Conservation (phyloP, 2,888 invertebrate genomes). For the Polyommatus iphigenia region DNA sequence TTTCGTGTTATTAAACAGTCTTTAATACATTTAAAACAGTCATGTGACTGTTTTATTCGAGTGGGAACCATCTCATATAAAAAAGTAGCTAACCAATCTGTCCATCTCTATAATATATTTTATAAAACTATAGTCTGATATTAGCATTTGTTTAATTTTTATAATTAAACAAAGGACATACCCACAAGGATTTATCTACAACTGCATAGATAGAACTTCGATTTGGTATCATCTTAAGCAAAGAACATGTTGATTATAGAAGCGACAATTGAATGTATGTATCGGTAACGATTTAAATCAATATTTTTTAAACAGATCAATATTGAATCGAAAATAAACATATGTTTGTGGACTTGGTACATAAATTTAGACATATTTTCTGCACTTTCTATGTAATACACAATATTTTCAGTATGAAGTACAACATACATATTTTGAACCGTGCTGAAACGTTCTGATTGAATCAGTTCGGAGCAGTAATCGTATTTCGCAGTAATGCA, state of each 20-base stretch:
- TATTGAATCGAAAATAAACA: no score
- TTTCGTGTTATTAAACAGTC: neutral
- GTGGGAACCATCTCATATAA: neutral
- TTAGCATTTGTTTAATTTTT: neutral
- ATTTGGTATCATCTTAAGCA: no score
- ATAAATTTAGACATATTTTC: no score
- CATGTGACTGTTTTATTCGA: neutral
- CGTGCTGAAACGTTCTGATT: neutral
- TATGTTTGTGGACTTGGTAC: no score
- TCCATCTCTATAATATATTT: neutral
- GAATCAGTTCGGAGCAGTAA: constrained; percentile 22
- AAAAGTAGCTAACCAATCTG: neutral
- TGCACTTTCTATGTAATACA: neutral
- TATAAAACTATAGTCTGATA: neutral
- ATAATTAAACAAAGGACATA: neutral
- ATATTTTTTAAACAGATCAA: no score
- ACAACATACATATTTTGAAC: neutral
- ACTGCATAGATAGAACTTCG: no score
- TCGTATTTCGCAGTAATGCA: constrained; percentile 22
- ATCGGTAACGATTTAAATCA: no score
- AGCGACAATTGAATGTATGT: no score
- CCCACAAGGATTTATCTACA: no score
- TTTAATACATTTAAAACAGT: neutral
- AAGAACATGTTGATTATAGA: no score
- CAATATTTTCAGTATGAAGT: neutral